phyloP scores from a whole-genome alignment of 2,797 vertebrate species.

The Sebastiscus albofasciatus region DNA sequence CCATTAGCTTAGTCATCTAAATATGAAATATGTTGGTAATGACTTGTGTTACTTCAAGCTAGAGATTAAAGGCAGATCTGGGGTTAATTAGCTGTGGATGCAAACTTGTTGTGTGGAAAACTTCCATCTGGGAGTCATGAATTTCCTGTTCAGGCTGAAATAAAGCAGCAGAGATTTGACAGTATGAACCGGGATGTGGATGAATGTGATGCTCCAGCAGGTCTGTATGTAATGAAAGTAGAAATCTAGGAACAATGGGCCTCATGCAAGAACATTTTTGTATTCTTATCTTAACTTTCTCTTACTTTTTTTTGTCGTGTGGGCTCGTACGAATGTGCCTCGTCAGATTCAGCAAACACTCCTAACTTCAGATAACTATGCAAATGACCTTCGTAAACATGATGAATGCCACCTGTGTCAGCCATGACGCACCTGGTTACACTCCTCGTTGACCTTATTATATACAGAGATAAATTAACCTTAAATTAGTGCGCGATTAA shows the following conservation, averaged over 20 bases:
- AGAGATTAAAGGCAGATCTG: background rate
- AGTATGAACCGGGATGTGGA: background rate
- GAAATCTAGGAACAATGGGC: background rate
- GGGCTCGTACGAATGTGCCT: rapidly evolving
- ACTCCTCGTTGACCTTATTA: no score
- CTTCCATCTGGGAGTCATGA: background rate
- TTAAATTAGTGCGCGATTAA: no score
- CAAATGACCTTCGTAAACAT: no score
- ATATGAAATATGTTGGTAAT: constrained; percentile 25
- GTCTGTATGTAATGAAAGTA: background rate
- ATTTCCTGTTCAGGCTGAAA: background rate
- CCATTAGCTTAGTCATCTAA: constrained; percentile 13
- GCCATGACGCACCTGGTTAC: rapidly evolving
- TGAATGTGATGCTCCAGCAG: background rate
- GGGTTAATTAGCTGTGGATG: constrained; percentile 10
- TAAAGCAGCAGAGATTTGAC: background rate
- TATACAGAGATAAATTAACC: no score
- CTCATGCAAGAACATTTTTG: no score
- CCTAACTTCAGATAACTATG: no score
- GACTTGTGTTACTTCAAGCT: background rate
- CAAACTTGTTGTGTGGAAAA: constrained; percentile 11
- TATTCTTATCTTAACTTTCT: no score
- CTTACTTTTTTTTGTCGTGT: no score
- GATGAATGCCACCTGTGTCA: no score
- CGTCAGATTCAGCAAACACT: no score